A percentile compares a stretch with the other conserved stretches of the same genome.
Conservation (phyloP, 2,113 vertebrate species). For the Arizona elegans region DNA sequence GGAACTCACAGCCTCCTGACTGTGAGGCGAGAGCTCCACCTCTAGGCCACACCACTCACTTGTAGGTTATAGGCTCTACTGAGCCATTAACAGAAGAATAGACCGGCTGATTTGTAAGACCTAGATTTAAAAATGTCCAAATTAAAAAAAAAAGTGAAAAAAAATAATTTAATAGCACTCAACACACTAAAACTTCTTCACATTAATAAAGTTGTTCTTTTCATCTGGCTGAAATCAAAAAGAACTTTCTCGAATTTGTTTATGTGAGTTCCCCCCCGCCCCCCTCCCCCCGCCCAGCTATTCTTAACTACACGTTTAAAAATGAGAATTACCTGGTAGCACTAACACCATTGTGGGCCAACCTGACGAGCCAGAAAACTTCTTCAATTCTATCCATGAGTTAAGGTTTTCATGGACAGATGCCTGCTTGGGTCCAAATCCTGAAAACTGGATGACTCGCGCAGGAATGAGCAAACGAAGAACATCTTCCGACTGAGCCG, state of each 20-base stretch:
- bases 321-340: slow-evolving; percentile 80
- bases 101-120: background rate
- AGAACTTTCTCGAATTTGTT: background rate
- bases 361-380: slow-evolving; percentile 90
- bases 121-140: background rate
- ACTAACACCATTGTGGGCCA: slow-evolving; percentile 95
- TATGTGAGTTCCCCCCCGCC: background rate
- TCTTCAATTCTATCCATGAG: slow-evolving; percentile 96
- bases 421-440: slow-evolving; percentile 81
- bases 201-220: background rate
- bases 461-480: slow-evolving; percentile 92
- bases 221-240: background rate
- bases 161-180: background rate
- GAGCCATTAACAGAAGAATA: background rate
- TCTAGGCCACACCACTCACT: no score
- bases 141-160: background rate
- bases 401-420: slow-evolving; percentile 92
- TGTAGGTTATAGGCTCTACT: background rate
- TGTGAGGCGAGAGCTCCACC: no score
- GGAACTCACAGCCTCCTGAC: no score
- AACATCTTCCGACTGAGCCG: slow-evolving; percentile 93
- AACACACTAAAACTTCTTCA: background rate
- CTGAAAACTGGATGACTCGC: slow-evolving; percentile 82
- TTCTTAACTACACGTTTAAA: background rate
- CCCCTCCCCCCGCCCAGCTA: accelerated